Conservation (phyloP, 35 echinoderm and acorn worm genomes). For the Ophioderma brevispina region DNA sequence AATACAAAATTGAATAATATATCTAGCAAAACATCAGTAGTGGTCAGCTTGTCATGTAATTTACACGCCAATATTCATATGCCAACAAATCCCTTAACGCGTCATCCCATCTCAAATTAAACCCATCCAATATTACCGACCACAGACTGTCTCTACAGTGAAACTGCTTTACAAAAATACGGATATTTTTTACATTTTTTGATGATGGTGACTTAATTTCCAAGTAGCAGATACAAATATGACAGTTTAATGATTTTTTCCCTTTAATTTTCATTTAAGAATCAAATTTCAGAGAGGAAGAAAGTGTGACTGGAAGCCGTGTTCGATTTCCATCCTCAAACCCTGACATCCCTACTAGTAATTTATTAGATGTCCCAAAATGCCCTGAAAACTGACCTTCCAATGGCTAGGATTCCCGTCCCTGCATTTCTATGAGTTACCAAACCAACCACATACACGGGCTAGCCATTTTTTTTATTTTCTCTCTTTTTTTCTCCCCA, state of each 20-base stretch:
- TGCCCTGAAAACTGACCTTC: conserved; percentile 3
- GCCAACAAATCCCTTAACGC: too few relatives aligned
- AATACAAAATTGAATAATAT: too few relatives aligned
- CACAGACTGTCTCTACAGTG: too few relatives aligned
- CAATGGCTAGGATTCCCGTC: neutral
- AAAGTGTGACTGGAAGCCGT: neutral
- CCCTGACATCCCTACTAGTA: neutral
- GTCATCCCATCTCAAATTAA: too few relatives aligned
- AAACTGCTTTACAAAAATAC: too few relatives aligned
- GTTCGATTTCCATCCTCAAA: neutral
- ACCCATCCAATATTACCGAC: too few relatives aligned
- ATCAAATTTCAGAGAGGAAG: neutral
- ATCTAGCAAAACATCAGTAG: too few relatives aligned
- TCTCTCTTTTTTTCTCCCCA: too few relatives aligned
- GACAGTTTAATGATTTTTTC: neutral
- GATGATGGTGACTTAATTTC: too few relatives aligned
- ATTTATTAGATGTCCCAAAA: neutral
- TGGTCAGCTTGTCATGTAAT: too few relatives aligned
- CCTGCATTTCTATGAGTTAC: neutral
- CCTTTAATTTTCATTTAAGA: neutral
- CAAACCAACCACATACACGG: neutral
- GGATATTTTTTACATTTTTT: too few relatives aligned
- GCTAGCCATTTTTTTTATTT: neutral
- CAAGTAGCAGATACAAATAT: conserved; percentile 2
- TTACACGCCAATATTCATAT: too few relatives aligned